A percentile compares a stretch with the other conserved stretches of the same genome.
phyloP scores from a whole-genome alignment of 2,113 vertebrate genomes.

The Macquaria ambigua region DNA sequence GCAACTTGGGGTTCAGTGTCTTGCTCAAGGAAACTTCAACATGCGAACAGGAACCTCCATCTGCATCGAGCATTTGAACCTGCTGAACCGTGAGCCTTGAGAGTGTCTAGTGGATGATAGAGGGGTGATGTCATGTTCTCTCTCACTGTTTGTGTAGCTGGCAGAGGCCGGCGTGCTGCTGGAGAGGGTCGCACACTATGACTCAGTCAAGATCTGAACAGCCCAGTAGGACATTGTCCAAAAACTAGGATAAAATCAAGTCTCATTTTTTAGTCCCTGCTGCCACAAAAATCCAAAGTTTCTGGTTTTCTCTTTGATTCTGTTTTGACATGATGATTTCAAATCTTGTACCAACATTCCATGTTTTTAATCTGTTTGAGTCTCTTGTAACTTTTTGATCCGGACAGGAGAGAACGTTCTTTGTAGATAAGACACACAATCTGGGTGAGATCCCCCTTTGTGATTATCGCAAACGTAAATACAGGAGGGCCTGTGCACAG shows the following conservation, averaged over 20 bases:
- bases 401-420: slow-evolving; percentile 37
- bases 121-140: slow-evolving; percentile 83
- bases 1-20: not conserved
- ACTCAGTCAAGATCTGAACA: slow-evolving; percentile 58
- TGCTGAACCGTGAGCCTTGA: slow-evolving; percentile 76
- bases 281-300: slow-evolving; percentile 27
- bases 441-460: slow-evolving; percentile 47
- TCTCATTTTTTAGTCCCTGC: slow-evolving; percentile 20
- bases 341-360: slow-evolving; percentile 39
- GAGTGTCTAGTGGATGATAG: slow-evolving; percentile 76
- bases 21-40: not conserved
- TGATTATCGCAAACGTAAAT: slow-evolving; percentile 53
- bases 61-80: slow-evolving; percentile 70
- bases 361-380: slow-evolving; percentile 44
- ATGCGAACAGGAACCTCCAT: slow-evolving; percentile 33
- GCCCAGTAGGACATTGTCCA: slow-evolving; percentile 52
- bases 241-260: slow-evolving; percentile 37
- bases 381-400: slow-evolving; percentile 46
- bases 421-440: slow-evolving; percentile 63
- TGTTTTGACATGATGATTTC: slow-evolving; percentile 43
- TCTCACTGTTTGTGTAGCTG: slow-evolving; percentile 80
- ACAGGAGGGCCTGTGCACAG: slow-evolving; percentile 51
- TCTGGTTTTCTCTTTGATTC: slow-evolving; percentile 39
- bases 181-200: slow-evolving; percentile 55
- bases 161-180: slow-evolving; percentile 62